Evolutionary conservation across 2,797 vertebrate species (phyloP).

Genomic region (Thaleichthys pacificus): DNA sequence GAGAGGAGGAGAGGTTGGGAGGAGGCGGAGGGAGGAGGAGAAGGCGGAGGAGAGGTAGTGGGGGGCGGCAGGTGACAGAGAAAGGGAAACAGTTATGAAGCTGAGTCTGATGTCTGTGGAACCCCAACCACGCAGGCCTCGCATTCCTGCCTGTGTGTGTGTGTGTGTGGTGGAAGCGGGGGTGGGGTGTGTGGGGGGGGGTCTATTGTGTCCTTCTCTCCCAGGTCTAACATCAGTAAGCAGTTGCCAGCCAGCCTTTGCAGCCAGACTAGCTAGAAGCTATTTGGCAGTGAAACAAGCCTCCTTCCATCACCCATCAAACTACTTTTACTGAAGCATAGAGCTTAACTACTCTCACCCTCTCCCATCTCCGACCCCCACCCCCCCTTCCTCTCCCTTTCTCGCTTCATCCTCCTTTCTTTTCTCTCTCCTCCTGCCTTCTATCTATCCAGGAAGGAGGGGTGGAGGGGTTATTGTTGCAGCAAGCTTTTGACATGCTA

Average conservation of each 20-base stretch:
- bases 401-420: neutral
- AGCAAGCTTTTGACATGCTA: constrained; percentile 75
- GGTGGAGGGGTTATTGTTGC: constrained; percentile 67
- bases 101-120: too few relatives aligned
- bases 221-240: neutral
- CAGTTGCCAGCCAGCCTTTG: neutral
- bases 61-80: constrained; percentile 9
- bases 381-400: neutral
- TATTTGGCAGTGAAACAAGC: neutral
- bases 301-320: neutral
- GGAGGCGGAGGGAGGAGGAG: too few relatives aligned
- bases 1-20: neutral
- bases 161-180: neutral
- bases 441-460: constrained; percentile 9
- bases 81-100: neutral
- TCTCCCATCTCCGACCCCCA: neutral
- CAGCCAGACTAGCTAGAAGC: constrained; percentile 1
- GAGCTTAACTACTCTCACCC: neutral
- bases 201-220: neutral
- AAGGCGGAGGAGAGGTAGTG: too few relatives aligned
- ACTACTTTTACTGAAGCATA: too few relatives aligned
- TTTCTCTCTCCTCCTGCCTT: constrained; percentile 10
- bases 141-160: constrained; percentile 1
- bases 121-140: neutral
- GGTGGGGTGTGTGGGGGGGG: neutral